Evolutionary conservation across 2,113 vertebrate species (phyloP).

Genomic region (Capreolus pygargus): DNA sequence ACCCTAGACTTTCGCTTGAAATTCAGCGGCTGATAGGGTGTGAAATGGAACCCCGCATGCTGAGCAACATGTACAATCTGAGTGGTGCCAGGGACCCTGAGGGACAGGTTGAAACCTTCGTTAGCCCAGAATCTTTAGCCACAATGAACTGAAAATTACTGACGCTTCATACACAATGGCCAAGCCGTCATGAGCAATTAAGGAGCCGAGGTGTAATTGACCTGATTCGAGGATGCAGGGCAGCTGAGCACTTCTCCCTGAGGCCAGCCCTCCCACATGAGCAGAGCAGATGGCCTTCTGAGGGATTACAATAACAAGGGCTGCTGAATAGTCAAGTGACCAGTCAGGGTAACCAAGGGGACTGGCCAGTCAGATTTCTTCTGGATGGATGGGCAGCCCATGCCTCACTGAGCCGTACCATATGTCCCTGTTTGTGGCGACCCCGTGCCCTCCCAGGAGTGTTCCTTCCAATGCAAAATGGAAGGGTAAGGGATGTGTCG

Average conservation of each 20-base stretch:
- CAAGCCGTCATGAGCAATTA: slow-evolving; percentile 68
- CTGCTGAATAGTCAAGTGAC: slow-evolving; percentile 65
- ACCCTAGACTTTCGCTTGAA: background rate
- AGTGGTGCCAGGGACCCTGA: background rate
- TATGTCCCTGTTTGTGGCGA: slow-evolving; percentile 47
- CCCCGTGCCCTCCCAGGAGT: background rate
- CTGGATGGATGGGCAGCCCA: slow-evolving; percentile 47
- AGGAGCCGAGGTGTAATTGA: slow-evolving; percentile 64
- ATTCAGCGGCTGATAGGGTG: background rate
- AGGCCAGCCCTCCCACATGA: slow-evolving; percentile 34
- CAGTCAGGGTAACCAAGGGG: slow-evolving; percentile 61
- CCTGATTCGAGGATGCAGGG: slow-evolving; percentile 67
- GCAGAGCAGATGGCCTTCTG: slow-evolving; percentile 71
- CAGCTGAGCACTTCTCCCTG: slow-evolving; percentile 68
- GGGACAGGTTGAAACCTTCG: slow-evolving; percentile 53
- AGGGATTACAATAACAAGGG: slow-evolving; percentile 69
- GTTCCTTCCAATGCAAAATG: background rate
- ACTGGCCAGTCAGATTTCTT: slow-evolving; percentile 54
- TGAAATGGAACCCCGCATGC: slow-evolving; percentile 13
- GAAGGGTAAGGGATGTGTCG: background rate
- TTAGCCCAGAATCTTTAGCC: slow-evolving; percentile 64
- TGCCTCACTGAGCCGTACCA: background rate
- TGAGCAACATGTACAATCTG: background rate
- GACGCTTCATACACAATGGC: slow-evolving; percentile 59
- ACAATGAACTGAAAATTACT: slow-evolving; percentile 71